A percentile compares a stretch with the other conserved stretches of the same genome.
phyloP scores from a whole-genome alignment of 2,113 vertebrate genomes.

The Salvelinus fontinalis region DNA sequence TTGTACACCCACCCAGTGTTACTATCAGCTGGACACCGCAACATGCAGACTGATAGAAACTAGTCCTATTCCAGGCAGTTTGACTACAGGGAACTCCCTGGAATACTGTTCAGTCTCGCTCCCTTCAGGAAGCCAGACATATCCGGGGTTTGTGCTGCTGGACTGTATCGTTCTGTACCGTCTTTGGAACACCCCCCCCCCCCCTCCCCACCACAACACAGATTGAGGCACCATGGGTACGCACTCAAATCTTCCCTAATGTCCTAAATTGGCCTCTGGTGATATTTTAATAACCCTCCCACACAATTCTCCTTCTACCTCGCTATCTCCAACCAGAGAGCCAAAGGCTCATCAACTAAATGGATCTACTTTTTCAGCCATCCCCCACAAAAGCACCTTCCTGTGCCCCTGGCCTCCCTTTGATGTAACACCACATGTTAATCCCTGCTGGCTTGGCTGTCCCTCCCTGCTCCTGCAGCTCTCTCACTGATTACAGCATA shows the following conservation, averaged over 20 bases:
- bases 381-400: not conserved
- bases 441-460: constrained; percentile 31
- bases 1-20: constrained; percentile 19
- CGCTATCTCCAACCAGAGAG: not conserved
- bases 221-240: not conserved
- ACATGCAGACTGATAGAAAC: constrained; percentile 36
- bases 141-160: constrained; percentile 26
- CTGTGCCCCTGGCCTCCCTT: constrained; percentile 32
- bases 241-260: not conserved
- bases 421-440: constrained; percentile 26
- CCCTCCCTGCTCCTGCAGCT: not conserved
- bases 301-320: not conserved
- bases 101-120: constrained; percentile 3
- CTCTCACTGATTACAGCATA: not conserved
- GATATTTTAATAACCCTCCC: not conserved
- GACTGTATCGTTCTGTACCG: not conserved
- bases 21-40: constrained; percentile 35
- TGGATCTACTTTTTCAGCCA: not conserved
- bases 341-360: constrained; percentile 16
- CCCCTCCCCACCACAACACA: not conserved
- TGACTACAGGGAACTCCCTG: constrained; percentile 18
- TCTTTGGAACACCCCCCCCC: constrained; percentile 5
- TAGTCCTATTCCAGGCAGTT: constrained; percentile 51
- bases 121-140: constrained; percentile 40
- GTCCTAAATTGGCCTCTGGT: not conserved